Evolutionary conservation across 1,140 invertebrate genomes (phyloP).

Genomic region (Micrasema minimum): DNA sequence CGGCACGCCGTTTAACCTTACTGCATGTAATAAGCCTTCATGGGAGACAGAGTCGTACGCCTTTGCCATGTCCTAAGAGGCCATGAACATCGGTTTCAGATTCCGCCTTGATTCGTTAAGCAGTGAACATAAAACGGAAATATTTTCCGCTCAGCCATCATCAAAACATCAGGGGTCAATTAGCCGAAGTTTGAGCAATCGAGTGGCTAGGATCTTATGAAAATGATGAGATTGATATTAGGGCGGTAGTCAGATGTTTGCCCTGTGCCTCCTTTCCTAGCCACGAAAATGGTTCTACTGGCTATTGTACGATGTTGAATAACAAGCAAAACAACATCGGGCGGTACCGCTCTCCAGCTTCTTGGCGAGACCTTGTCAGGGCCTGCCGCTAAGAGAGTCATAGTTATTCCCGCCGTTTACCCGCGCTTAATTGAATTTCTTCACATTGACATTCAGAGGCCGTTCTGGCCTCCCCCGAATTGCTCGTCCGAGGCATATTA

Average conservation of each 20-base stretch:
- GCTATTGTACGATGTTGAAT: too few species aligned
- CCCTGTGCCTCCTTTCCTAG: conserved; percentile 10
- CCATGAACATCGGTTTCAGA: conserved; percentile 57
- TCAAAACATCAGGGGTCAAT: conserved; percentile 55
- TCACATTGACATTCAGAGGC: too few species aligned
- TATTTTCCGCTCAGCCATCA: conserved; percentile 57
- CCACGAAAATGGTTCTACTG: neutral
- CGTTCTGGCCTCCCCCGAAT: too few species aligned
- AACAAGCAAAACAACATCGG: too few species aligned
- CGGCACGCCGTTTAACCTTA: conserved; percentile 51
- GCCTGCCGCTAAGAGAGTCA: too few species aligned
- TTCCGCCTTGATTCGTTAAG: conserved; percentile 51
- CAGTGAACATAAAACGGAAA: conserved; percentile 56
- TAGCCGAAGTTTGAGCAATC: conserved; percentile 52
- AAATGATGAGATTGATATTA: conserved; percentile 60
- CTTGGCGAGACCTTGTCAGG: too few species aligned
- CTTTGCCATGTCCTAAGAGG: conserved; percentile 56
- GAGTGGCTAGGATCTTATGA: conserved; percentile 56
- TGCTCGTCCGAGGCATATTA: too few species aligned
- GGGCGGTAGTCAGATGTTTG: conserved; percentile 56
- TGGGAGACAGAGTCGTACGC: conserved; percentile 61
- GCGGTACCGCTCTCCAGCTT: too few species aligned
- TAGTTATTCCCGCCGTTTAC: too few species aligned
- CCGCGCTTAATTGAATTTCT: too few species aligned
- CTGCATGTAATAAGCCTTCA: conserved; percentile 52